Percentiles rank a stretch among this genome's conserved stretches.
Evolutionary conservation across 2,113 vertebrate genomes (phyloP).

Genomic region (Cervus canadensis): DNA sequence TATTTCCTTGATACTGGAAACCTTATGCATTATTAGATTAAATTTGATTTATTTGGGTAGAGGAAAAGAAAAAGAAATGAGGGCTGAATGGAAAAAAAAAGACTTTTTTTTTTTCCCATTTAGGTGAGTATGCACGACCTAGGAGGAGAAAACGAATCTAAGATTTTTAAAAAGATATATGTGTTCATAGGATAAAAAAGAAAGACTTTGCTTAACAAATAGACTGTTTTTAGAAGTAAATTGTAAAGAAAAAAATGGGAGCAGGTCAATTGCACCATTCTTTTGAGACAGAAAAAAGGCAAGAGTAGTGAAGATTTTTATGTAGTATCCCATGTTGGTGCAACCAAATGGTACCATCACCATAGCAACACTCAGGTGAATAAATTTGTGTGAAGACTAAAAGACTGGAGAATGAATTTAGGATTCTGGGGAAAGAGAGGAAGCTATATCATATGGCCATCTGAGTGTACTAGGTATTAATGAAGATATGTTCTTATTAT

Average conservation of each 20-base stretch:
- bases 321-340: background rate
- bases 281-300: background rate
- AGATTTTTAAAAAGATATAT: background rate
- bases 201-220: background rate
- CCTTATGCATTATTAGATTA: background rate
- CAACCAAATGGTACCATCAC: background rate
- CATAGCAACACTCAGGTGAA: background rate
- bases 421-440: background rate
- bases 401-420: constrained; percentile 1
- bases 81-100: background rate
- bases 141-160: background rate
- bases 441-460: background rate
- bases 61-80: background rate
- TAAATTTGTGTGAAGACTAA: background rate
- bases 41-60: background rate
- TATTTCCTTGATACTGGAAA: background rate
- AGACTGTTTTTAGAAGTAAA: background rate
- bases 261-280: background rate
- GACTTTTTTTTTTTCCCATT: background rate
- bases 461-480: background rate
- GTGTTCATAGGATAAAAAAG: background rate
- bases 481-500: background rate
- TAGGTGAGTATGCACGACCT: background rate
- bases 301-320: background rate
- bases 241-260: background rate